These are phyloP conservation scores for Loxodonta africana DNA, from an alignment of 2,113 vertebrate species.

Conservation along the genomic window DNA sequence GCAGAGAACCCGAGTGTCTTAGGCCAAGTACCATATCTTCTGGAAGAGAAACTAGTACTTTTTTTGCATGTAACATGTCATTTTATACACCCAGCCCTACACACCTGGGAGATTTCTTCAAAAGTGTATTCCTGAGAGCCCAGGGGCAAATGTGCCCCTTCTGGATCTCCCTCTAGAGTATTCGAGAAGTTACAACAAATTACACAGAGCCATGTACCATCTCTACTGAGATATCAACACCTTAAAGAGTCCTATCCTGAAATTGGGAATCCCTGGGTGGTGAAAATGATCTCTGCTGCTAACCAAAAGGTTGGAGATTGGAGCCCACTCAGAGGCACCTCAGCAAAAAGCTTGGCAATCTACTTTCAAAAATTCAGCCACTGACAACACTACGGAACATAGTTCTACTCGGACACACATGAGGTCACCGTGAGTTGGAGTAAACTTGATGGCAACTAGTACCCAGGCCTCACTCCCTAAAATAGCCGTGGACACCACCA, in stretches of 20 bases:
- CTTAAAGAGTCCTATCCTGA: not conserved
- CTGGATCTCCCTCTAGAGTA: not conserved
- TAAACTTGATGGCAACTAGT: not conserved
- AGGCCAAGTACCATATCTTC: too few species aligned
- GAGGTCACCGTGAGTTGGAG: too few species aligned
- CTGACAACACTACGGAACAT: too few species aligned
- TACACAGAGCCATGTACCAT: fast-evolving
- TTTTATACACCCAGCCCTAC: not conserved
- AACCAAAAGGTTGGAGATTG: too few species aligned
- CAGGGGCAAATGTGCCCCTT: too few species aligned
- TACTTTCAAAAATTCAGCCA: too few species aligned
- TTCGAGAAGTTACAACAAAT: not conserved
- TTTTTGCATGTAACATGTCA: not conserved
- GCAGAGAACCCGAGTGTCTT: not conserved
- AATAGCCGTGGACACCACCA: not conserved
- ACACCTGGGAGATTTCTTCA: not conserved
- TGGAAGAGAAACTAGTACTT: not conserved
- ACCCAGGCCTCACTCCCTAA: not conserved
- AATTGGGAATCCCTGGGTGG: not conserved
- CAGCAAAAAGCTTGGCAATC: too few species aligned
- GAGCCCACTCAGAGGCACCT: too few species aligned
- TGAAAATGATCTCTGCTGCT: too few species aligned
- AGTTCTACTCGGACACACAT: too few species aligned
- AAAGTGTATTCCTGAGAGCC: not conserved
- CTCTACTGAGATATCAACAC: not conserved